These are phyloP conservation scores for Sitobion miscanthi DNA, from an alignment of 1,140 invertebrate species.

Conservation along the genomic window DNA sequence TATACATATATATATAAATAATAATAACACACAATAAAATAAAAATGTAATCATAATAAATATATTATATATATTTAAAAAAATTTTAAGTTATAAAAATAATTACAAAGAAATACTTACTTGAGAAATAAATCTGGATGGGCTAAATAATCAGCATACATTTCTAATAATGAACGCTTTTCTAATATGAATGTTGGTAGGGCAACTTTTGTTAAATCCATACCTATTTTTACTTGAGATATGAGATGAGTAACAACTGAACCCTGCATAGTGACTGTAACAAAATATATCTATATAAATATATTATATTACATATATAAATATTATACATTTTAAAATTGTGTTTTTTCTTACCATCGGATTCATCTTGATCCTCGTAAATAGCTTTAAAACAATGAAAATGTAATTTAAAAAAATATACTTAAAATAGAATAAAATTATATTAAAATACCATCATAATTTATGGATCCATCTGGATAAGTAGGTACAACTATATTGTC, in stretches of 20 bases:
- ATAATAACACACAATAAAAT: background rate
- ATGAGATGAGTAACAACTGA: conserved; percentile 93
- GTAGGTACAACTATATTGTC: conserved; percentile 49
- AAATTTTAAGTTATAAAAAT: background rate
- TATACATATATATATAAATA: background rate
- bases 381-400: conserved; percentile 59
- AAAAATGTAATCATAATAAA: background rate
- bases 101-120: conserved; percentile 67
- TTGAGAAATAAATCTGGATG: conserved; percentile 95
- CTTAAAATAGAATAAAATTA: background rate
- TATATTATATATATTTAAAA: conserved; percentile 31
- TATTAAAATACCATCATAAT: conserved; percentile 59
- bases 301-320: background rate
- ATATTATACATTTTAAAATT: background rate
- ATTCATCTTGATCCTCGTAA: conserved; percentile 60
- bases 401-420: conserved; percentile 36
- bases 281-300: background rate
- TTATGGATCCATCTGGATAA: conserved; percentile 59
- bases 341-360: conserved; percentile 59
- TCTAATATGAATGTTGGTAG: conserved; percentile 97
- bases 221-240: conserved; percentile 96
- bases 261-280: conserved; percentile 85
- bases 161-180: conserved; percentile 91
- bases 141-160: conserved; percentile 98
- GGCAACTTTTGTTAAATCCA: conserved; percentile 98